phyloP scores from a whole-genome alignment of 2,797 vertebrate species.

The Eremophila alpestris region DNA sequence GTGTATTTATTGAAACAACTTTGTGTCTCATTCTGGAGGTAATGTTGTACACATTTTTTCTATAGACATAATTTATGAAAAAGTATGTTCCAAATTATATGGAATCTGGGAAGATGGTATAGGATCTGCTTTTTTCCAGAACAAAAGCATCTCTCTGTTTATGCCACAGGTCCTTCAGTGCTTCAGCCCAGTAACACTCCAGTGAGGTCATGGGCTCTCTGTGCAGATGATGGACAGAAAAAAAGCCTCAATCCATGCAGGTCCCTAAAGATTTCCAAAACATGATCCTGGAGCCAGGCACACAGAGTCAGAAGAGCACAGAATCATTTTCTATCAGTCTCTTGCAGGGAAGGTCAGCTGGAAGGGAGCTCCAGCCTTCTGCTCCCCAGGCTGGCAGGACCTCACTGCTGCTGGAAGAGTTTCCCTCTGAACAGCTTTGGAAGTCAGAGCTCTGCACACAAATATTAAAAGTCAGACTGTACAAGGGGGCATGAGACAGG shows the following conservation, averaged over 20 bases:
- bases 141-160: neutral
- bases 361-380: neutral
- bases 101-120: neutral
- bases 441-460: neutral
- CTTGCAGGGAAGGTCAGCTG: neutral
- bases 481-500: neutral
- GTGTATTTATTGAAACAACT: neutral
- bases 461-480: neutral
- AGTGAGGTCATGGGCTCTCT: neutral
- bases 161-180: neutral
- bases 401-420: accelerated
- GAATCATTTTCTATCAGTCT: neutral
- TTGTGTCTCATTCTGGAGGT: neutral
- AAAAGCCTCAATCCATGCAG: neutral
- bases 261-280: neutral
- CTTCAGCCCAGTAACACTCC: neutral
- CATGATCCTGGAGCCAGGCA: neutral
- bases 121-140: neutral
- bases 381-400: neutral
- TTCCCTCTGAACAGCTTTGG: neutral
- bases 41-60: neutral
- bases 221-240: neutral
- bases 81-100: neutral
- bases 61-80: neutral
- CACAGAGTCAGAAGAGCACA: accelerated